A percentile compares a stretch with the other conserved stretches of the same genome.
Conservation (phyloP, 2,113 vertebrate genomes). For the Lucifuga dentata region DNA sequence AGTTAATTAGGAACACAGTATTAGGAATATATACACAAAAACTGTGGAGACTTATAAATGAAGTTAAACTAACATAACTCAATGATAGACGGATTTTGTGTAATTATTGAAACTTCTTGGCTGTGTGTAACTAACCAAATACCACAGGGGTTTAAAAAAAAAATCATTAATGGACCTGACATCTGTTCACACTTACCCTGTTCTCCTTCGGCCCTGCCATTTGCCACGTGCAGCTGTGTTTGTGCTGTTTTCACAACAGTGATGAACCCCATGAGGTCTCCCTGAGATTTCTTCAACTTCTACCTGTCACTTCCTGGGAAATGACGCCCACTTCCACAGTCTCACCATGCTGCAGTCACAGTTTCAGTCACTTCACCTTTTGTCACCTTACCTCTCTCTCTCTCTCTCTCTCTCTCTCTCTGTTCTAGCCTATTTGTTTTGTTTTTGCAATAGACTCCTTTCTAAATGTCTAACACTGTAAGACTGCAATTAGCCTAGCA, state of each 20-base stretch:
- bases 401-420: not conserved
- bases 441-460: conserved; percentile 21
- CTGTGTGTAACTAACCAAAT: too few relatives aligned
- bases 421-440: conserved; percentile 25
- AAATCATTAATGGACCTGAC: too few relatives aligned
- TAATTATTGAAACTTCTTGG: too few relatives aligned
- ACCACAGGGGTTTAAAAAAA: too few relatives aligned
- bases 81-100: too few relatives aligned
- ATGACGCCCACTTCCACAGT: conserved; percentile 35
- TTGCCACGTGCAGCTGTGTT: conserved; percentile 39
- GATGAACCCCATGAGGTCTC: conserved; percentile 50
- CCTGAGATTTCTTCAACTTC: conserved; percentile 54
- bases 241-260: conserved; percentile 49
- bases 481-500: conserved; percentile 15
- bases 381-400: conserved; percentile 33
- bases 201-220: conserved; percentile 10
- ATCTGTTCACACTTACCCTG: too few relatives aligned
- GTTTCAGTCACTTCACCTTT: conserved; percentile 49
- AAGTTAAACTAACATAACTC: too few relatives aligned
- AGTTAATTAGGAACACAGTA: too few relatives aligned
- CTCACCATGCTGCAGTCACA: conserved; percentile 9
- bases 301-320: conserved; percentile 59
- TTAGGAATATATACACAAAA: too few relatives aligned
- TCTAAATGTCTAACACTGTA: conserved; percentile 20
- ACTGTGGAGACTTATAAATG: too few relatives aligned